Conservation (phyloP, 2,797 vertebrate genomes). For the Thalassophryne amazonica region DNA sequence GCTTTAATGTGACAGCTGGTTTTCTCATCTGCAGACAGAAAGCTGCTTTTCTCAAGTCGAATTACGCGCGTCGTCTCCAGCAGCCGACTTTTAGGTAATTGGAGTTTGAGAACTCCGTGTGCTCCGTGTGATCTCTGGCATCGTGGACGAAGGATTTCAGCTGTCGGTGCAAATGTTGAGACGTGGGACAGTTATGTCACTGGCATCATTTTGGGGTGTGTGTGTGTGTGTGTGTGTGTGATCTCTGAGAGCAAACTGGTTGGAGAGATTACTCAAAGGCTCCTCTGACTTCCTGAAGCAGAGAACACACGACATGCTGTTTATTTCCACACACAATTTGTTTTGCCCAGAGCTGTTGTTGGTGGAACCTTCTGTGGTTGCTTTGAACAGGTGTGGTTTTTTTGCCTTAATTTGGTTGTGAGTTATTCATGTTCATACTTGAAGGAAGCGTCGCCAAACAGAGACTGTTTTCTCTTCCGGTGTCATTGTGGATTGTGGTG, state of each 20-base stretch:
- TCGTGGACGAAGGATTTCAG: conserved; percentile 26
- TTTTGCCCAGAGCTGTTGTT: not conserved
- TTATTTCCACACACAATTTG: not conserved
- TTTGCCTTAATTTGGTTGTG: not conserved
- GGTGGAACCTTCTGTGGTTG: not conserved
- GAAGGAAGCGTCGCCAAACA: not conserved
- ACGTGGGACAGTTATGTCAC: conserved; percentile 43
- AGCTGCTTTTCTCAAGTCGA: too few species aligned
- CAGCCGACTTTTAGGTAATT: too few species aligned
- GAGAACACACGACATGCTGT: not conserved
- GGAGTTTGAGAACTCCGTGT: too few species aligned
- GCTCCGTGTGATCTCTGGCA: not conserved
- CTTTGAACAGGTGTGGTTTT: conserved; percentile 4
- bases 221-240: conserved; percentile 20
- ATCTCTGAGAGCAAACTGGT: conserved; percentile 22
- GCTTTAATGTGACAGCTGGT: too few species aligned
- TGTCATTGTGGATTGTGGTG: not conserved
- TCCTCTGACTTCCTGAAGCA: conserved; percentile 2
- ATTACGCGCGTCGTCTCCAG: too few species aligned
- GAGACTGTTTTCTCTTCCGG: not conserved
- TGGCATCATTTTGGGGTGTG: conserved; percentile 7
- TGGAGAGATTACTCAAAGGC: conserved; percentile 11
- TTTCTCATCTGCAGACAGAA: too few species aligned
- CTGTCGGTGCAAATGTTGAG: conserved; percentile 25
- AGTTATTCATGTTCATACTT: not conserved